phyloP scores from a whole-genome alignment of 2,797 vertebrate species.

The Myotis daubentonii region DNA sequence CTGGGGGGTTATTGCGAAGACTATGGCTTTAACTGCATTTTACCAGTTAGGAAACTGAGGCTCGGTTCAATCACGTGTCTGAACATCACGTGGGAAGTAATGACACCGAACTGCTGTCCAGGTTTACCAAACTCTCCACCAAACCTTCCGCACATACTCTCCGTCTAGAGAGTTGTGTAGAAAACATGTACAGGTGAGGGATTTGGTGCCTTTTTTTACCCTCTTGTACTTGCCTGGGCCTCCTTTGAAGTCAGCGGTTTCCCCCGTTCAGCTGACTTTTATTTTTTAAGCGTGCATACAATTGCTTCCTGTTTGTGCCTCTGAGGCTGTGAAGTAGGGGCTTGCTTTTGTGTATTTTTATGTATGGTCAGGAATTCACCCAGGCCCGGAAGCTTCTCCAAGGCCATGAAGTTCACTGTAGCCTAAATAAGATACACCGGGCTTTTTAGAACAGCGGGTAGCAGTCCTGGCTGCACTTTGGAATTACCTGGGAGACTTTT shows the following conservation, averaged over 20 bases:
- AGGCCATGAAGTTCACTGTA: neutral
- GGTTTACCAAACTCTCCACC: neutral
- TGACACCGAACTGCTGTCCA: neutral
- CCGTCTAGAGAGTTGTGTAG: neutral
- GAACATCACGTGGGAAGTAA: neutral
- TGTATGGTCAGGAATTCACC: neutral
- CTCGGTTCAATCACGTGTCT: neutral
- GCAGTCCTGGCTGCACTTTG: neutral
- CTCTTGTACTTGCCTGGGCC: neutral
- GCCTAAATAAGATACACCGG: neutral
- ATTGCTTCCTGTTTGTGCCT: conserved; percentile 24
- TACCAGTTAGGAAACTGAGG: neutral
- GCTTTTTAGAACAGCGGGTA: neutral
- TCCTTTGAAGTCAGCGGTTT: neutral
- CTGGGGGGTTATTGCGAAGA: neutral
- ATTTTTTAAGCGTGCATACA: neutral
- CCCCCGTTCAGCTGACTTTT: neutral
- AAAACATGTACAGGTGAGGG: neutral
- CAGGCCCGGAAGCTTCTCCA: neutral
- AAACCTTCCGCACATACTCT: neutral
- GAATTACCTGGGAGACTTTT: neutral
- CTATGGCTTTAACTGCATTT: neutral
- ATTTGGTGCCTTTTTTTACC: neutral
- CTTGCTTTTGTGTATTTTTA: conserved; percentile 43
- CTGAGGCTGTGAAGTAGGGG: neutral